Percentiles rank a stretch among this genome's conserved stretches.
phyloP scores from a whole-genome alignment of 2,797 vertebrate genomes.

The Cetoscarus ocellatus region DNA sequence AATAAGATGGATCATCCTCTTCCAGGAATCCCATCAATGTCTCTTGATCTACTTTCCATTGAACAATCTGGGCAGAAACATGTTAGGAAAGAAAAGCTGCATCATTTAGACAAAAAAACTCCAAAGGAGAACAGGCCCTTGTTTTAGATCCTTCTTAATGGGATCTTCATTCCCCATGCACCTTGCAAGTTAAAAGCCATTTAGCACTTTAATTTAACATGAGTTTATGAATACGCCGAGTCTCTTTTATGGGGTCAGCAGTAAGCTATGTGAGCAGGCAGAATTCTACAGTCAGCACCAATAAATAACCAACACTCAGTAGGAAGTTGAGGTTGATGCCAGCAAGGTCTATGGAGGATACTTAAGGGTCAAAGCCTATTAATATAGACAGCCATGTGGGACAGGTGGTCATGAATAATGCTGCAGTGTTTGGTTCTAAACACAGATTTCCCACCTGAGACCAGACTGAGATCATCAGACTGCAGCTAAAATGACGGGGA shows the following conservation, averaged over 20 bases:
- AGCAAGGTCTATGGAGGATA: conserved; percentile 47
- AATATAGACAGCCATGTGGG: conserved; percentile 49
- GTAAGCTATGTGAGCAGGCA: conserved; percentile 15
- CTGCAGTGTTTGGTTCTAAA: conserved; percentile 10
- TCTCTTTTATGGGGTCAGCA: conserved; percentile 36
- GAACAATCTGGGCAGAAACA: conserved; percentile 5
- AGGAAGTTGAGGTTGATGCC: conserved; percentile 39
- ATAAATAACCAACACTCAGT: conserved; percentile 60
- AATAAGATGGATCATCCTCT: conserved; percentile 17
- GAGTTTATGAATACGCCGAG: conserved; percentile 52
- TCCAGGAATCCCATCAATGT: conserved; percentile 26
- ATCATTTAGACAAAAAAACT: neutral
- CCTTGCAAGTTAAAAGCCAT: conserved; percentile 46
- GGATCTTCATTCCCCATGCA: neutral
- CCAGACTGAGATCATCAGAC: conserved; percentile 7
- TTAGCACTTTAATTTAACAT: conserved; percentile 54
- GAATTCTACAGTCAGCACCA: conserved; percentile 56
- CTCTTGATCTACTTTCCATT: conserved; percentile 20
- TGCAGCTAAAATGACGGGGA: conserved; percentile 3
- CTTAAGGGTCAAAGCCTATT: conserved; percentile 54
- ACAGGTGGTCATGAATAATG: conserved; percentile 69
- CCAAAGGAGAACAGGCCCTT: neutral
- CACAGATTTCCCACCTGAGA: conserved; percentile 34
- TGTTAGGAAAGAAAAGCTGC: neutral
- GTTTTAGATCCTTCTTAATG: conserved; percentile 5